Conservation (phyloP, 2,888 invertebrate genomes). For the Elegia similella region DNA sequence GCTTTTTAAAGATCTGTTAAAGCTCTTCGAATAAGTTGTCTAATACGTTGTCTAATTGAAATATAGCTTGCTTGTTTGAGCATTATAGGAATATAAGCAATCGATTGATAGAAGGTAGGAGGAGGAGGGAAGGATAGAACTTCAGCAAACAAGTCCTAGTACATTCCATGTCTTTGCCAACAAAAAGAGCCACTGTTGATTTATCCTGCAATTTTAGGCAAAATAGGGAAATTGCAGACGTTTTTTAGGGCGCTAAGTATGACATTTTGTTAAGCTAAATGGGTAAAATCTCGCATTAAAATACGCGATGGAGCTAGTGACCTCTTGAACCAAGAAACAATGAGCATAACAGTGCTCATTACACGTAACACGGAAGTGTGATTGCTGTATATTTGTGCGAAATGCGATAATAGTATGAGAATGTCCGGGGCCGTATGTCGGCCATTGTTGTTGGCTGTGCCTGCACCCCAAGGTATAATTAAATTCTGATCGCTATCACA, state of each 20-base stretch:
- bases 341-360: background rate
- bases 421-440: constrained; percentile 18
- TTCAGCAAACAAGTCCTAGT: no score
- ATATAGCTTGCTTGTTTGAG: background rate
- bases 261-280: background rate
- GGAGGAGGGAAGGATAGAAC: no score
- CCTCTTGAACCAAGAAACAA: constrained; percentile 6
- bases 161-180: background rate
- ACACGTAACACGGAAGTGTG: background rate
- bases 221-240: background rate
- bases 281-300: background rate
- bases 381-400: background rate
- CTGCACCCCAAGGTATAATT: constrained; percentile 40
- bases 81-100: no score
- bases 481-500: constrained; percentile 50
- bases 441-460: constrained; percentile 15
- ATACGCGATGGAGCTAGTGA: background rate
- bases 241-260: background rate
- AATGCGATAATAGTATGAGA: background rate
- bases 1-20: background rate
- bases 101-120: no score
- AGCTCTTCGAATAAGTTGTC: no score
- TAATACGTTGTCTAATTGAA: background rate
- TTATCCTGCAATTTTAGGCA: background rate
- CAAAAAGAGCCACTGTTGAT: background rate